Base-by-base conservation (phyloP, 1,140 invertebrate genomes). In the Sesamia nonagrioides region DNA sequence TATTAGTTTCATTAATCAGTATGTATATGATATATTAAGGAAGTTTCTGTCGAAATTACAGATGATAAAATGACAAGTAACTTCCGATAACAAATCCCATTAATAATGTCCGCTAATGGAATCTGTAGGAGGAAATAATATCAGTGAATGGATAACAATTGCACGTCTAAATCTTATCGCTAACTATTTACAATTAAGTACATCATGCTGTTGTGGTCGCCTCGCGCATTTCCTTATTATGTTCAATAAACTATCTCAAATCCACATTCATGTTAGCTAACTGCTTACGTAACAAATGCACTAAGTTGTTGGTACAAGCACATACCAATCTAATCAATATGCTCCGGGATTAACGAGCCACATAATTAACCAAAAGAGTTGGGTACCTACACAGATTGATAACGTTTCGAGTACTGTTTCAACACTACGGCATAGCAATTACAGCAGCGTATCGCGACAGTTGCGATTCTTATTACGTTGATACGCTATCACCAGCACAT, bases 361-460 rank as follows among this genome's bases (percentile, higher is more conserved):
- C 37, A 58, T 27, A 37, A 35, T 17, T 21, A 40, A 5, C 52
- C 40, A 69, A 27, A 27, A 45, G 45, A 37, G 33, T 60, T 27
- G 3, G 27, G 27, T 61, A 17, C 7, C 35, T 42, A 17, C 17
- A 74, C 60, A 42, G 75, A 74, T 63, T 74, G 71, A 79, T 79
- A 60, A 79, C 21, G 48, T 73, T 60, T 79, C 27, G 21, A 79
- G 77, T 79, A 79, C 58, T 79, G 69, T 66, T 73, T 73, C 77
- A 79, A 79, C 78, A 75, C 18, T 18, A 54, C 73, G 40, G 45
- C n/a, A 60, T 61, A 63, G 45, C 60, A 66, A 74, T 77, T 75
- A 54, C 58, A 52, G 61, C 71, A 63, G 56, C 69, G 69, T 75
- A 75, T 75, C 58, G 50, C 48, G 56, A 75, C 73, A 75, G 73